These are phyloP conservation scores for Diadromus collaris DNA, from an alignment of 2,888 invertebrate genomes.

Conservation along the genomic window DNA sequence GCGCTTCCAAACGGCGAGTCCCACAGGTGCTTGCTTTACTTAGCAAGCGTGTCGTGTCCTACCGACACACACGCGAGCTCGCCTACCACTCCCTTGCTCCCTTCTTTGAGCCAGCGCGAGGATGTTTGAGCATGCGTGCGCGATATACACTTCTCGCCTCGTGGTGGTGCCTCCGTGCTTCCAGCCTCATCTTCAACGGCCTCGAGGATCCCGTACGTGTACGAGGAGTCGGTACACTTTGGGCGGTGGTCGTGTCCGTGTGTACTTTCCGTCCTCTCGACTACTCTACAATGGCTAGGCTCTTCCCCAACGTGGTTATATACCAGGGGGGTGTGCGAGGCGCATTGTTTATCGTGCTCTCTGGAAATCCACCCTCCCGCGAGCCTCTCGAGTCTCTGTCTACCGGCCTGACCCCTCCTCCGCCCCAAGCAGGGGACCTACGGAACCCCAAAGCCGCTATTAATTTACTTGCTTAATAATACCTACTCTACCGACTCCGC, in stretches of 20 bases:
- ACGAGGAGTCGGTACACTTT: not conserved
- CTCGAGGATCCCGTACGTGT: not conserved
- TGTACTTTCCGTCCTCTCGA: slow-evolving; percentile 14
- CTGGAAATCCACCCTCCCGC: slow-evolving; percentile 70
- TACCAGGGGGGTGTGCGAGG: slow-evolving; percentile 44
- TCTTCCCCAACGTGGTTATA: slow-evolving; percentile 37
- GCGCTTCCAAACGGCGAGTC: slow-evolving; percentile 48
- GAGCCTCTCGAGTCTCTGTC: slow-evolving; percentile 61
- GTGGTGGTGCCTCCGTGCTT: slow-evolving; percentile 41
- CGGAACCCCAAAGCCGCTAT: slow-evolving; percentile 74
- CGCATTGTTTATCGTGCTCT: slow-evolving; percentile 76
- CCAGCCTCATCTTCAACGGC: slow-evolving; percentile 48
- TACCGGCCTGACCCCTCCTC: slow-evolving; percentile 53
- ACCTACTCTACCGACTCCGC: slow-evolving; percentile 61
- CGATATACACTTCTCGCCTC: slow-evolving; percentile 47
- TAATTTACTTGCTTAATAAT: slow-evolving; percentile 79
- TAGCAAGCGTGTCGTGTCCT: slow-evolving; percentile 59
- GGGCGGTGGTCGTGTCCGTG: not conserved
- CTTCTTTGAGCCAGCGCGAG: slow-evolving; percentile 14
- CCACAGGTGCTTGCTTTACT: slow-evolving; percentile 63
- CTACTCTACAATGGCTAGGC: slow-evolving; percentile 34
- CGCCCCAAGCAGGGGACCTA: slow-evolving; percentile 62
- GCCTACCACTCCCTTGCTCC: not conserved
- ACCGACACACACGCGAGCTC: slow-evolving; percentile 28
- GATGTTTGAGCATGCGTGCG: slow-evolving; percentile 22